Percentiles rank a stretch among this genome's conserved stretches.
Conservation (phyloP, 2,113 vertebrate species). For the Leiothrix lutea region DNA sequence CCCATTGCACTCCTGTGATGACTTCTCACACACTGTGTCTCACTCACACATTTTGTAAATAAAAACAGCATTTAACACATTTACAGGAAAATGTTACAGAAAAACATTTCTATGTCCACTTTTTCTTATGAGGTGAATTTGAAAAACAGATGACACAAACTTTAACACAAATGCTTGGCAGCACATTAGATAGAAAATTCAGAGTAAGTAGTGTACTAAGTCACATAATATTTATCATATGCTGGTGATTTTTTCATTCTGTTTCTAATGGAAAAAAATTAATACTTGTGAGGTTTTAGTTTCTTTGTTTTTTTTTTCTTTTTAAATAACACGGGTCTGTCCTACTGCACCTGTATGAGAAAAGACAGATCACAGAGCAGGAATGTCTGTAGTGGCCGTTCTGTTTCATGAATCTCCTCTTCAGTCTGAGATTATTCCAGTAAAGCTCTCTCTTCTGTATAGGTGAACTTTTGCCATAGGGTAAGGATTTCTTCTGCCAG, state of each 20-base stretch:
- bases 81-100: not conserved
- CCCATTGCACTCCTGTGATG: not conserved
- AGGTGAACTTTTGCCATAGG: not conserved
- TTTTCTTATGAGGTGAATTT: not conserved
- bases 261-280: not conserved
- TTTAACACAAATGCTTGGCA: not conserved
- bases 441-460: not conserved
- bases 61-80: not conserved
- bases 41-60: not conserved
- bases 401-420: not conserved
- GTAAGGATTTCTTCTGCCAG: not conserved
- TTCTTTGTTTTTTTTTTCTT: not conserved
- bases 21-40: not conserved
- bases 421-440: not conserved
- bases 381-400: not conserved
- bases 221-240: not conserved
- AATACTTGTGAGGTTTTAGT: not conserved
- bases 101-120: not conserved
- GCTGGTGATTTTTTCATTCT: not conserved
- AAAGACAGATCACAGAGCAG: not conserved
- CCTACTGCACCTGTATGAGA: not conserved
- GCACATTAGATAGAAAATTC: not conserved
- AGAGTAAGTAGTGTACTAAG: not conserved
- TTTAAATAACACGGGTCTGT: not conserved
- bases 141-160: not conserved